Evolutionary conservation across 2,888 invertebrate genomes (phyloP).

Genomic region (Caenorhabditis japonica): DNA sequence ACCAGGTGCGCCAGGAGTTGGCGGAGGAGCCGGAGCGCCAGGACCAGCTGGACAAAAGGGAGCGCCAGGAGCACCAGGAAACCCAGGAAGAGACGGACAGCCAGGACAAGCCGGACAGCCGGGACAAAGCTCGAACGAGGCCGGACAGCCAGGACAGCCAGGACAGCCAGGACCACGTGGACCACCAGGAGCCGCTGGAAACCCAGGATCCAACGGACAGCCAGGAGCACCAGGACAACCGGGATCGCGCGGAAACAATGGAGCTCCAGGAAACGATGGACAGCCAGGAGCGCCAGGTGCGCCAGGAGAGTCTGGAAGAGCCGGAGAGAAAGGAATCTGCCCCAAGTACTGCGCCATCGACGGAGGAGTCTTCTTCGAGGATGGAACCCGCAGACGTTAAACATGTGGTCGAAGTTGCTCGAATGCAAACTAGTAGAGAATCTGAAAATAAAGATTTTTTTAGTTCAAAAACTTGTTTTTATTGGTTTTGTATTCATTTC

Average conservation of each 20-base stretch:
- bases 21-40: slow-evolving; percentile 47
- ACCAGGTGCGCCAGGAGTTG: slow-evolving; percentile 36
- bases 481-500: too few species aligned
- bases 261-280: slow-evolving; percentile 48
- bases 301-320: slow-evolving; percentile 61
- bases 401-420: too few species aligned
- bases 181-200: slow-evolving; percentile 57
- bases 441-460: too few species aligned
- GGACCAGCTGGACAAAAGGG: slow-evolving; percentile 48
- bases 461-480: too few species aligned
- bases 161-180: slow-evolving; percentile 62
- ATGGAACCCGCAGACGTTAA: slow-evolving; percentile 59
- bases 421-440: too few species aligned
- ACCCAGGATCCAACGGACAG: slow-evolving; percentile 57
- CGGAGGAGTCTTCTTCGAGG: slow-evolving; percentile 70
- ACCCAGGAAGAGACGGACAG: slow-evolving; percentile 41
- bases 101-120: slow-evolving; percentile 53
- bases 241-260: slow-evolving; percentile 60
- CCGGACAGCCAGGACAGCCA: slow-evolving; percentile 54
- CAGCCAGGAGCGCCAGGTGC: slow-evolving; percentile 51
- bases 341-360: slow-evolving; percentile 67
- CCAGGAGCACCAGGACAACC: slow-evolving; percentile 57
- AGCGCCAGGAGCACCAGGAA: slow-evolving; percentile 42
- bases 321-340: slow-evolving; percentile 57
- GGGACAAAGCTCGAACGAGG: slow-evolving; percentile 29